Evolutionary conservation across 2,113 vertebrate genomes (phyloP), one percentile per base, ranked within the genome.

Genomic region (Antennarius striatus): DNA sequence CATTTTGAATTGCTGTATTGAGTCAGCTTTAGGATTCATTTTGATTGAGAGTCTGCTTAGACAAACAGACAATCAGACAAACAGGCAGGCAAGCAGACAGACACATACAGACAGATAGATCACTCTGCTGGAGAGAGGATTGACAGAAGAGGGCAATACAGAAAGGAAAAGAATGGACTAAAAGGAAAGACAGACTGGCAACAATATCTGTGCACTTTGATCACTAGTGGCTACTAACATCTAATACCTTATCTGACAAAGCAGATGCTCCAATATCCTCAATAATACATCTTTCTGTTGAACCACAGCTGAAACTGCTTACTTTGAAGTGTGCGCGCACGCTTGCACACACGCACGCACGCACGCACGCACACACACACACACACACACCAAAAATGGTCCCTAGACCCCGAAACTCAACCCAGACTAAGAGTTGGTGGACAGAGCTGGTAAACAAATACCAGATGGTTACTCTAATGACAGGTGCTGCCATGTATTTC

Each of bases 281-380:
- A 82, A 91, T 89, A 89, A 91, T 83, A 74, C 67, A 67, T 82
- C 76, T 90, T 81, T 80, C 48, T 47, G 7, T 66, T 65, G 64
- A 80, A 73, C 60, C 71, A 49, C 71, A 63, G 22, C 22, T 22
- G 22, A 22, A 22, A 22, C 22, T 22, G 22, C 22, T 22, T 22
- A 22, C 22, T 22, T 22, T 22, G 22, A 22, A 22, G n/a, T n/a
- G n/a, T n/a, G n/a, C n/a, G n/a, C n/a, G n/a, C n/a, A n/a, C n/a
- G n/a, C n/a, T n/a, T n/a, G n/a, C n/a, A 63, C 22, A 45, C 64
- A 62, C 52, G 69, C 64, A 16, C 49, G 42, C 50, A 42, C 51
- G 16, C 39, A 49, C 49, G 63, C 32, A 36, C 32, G 3, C 32
- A 36, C 32, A 36, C 32, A 36, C 32, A 36, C 32, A 36, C 46